Evolutionary conservation across 2,797 vertebrate species (phyloP).

Genomic region (Acanthopagrus latus): DNA sequence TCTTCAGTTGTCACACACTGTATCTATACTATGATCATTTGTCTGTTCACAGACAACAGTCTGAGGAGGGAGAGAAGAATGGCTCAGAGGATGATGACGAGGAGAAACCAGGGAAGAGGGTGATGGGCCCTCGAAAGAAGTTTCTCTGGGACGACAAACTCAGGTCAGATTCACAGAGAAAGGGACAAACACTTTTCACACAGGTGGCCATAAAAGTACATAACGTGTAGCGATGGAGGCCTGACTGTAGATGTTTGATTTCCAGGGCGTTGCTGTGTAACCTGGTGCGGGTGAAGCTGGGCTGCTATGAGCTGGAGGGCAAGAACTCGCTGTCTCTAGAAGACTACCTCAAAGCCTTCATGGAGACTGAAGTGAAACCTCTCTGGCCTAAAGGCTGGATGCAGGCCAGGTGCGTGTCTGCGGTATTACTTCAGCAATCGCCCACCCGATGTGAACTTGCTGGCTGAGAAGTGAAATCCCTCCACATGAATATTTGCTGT

Average conservation of each 20-base stretch:
- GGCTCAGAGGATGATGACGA: constrained; percentile 97
- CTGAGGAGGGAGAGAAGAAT: constrained; percentile 94
- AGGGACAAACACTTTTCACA: no score
- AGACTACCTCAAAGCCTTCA: constrained; percentile 96
- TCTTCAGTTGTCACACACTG: background rate
- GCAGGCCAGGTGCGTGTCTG: constrained; percentile 91
- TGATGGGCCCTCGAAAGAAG: constrained; percentile 97
- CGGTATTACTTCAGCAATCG: background rate
- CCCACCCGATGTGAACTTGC: no score
- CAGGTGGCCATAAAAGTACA: background rate
- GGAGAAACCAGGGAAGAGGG: constrained; percentile 96
- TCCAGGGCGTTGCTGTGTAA: constrained; percentile 93
- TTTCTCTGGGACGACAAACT: constrained; percentile 97
- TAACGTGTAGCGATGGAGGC: background rate
- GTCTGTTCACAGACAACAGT: constrained; percentile 86
- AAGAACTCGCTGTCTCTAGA: constrained; percentile 93
- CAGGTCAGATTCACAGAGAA: constrained; percentile 84
- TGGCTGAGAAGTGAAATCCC: background rate
- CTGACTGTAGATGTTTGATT: background rate
- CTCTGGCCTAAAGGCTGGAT: constrained; percentile 99
- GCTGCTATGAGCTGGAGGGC: constrained; percentile 95
- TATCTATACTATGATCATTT: background rate
- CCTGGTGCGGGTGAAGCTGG: constrained; percentile 95
- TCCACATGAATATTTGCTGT: background rate
- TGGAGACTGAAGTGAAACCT: constrained; percentile 95